Conservation (phyloP, 2,797 vertebrate genomes). For the Lepus oiostolus region DNA sequence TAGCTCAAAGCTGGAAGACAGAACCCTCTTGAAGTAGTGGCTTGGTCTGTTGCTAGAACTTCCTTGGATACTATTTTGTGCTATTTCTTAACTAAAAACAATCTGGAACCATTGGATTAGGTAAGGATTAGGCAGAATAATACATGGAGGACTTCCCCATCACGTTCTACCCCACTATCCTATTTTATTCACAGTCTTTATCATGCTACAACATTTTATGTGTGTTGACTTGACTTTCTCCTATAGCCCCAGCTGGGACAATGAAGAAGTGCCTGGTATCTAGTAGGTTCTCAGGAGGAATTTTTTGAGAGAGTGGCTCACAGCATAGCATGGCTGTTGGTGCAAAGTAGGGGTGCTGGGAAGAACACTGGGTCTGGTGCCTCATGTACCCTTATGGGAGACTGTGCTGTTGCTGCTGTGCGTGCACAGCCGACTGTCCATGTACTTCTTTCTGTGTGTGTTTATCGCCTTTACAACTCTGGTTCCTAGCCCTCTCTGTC, state of each 20-base stretch:
- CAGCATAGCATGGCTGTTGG: neutral
- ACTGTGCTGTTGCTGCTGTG: neutral
- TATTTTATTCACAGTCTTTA: neutral
- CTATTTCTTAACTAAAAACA: neutral
- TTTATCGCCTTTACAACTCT: neutral
- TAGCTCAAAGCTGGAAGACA: neutral
- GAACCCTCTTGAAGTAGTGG: neutral
- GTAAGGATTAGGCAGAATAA: neutral
- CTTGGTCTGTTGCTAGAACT: neutral
- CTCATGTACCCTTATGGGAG: neutral
- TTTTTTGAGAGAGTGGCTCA: neutral
- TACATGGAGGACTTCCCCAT: neutral
- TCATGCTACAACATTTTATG: neutral
- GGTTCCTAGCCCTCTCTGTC: neutral
- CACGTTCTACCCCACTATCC: neutral
- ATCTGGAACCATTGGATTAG: neutral
- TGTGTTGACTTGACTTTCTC: neutral
- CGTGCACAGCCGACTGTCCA: no score
- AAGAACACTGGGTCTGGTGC: neutral
- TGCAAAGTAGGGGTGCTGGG: neutral
- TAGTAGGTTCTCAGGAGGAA: neutral
- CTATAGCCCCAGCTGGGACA: neutral
- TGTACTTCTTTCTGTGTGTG: neutral
- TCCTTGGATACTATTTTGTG: constrained; percentile 6
- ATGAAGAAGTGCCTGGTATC: neutral